Base-by-base conservation (phyloP, 53 echinoderm and acorn worm genomes). In the Crossaster papposus region DNA sequence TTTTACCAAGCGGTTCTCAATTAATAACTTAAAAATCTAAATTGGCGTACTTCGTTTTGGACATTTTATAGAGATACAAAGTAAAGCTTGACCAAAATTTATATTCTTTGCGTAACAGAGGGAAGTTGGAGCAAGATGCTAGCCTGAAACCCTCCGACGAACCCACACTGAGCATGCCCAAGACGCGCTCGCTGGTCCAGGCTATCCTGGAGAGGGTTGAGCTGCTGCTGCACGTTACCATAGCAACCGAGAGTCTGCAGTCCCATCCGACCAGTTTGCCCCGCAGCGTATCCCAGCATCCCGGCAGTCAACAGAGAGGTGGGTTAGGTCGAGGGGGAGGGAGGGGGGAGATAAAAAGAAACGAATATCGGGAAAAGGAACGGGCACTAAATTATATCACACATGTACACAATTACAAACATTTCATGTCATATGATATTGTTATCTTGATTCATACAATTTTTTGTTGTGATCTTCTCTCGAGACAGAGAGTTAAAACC, bases 161-260 rank as follows among this genome's bases (percentile, higher is more conserved):
- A 51, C 79, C 74, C 28, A 79, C 77, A 33, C 76, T 52, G 38
- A 92, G 85, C 53, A 82, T 94, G 92, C 77, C 92, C 37, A 94
- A 92, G 89, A 92, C 92, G 3, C 92, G 80, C 78, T 77, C 92
- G 14, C 85, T 95, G n/a, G 90, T 94, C 36, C 73, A 86, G 50
- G 92, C 90, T 82, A 94, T 95, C 85, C 83, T 93, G 88, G 94
- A 94, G 72, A 83, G 95, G 81, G 95, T 92, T 26, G 89, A 92
- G 72, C 83, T 92, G 8, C 92, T 95, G 52, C 79, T 95, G 0
- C 92, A 90, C 24, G 94, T 95, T 30, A 88, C 94, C 85, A 92
- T 95, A 80, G 90, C 79, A 90, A 92, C 90, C 0, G 91, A 91
- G 54, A 91, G 63, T 14, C 86, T 82, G n/a, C 75, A 90, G 53